These are phyloP conservation scores for Sebastiscus albofasciatus DNA, from an alignment of 2,797 vertebrate genomes.

Conservation along the genomic window DNA sequence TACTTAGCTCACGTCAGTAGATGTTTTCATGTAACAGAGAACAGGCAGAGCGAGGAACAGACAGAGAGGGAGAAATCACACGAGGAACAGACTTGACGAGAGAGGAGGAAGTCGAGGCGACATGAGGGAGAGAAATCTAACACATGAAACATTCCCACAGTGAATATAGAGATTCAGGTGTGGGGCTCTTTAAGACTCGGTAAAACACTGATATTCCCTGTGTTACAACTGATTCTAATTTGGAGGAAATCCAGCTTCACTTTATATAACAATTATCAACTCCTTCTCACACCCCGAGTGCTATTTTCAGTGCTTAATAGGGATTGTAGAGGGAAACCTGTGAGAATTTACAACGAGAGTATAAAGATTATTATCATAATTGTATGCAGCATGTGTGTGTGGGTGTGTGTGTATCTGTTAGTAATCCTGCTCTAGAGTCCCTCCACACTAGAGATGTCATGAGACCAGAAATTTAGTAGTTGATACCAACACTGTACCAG, in stretches of 20 bases:
- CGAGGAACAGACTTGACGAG: background rate
- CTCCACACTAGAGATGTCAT: background rate
- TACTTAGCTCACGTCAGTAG: background rate
- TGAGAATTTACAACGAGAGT: conserved; percentile 37
- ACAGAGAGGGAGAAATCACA: background rate
- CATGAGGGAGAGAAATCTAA: conserved; percentile 19
- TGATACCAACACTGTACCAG: too few relatives aligned
- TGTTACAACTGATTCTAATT: conserved; percentile 55
- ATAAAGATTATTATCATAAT: conserved; percentile 37
- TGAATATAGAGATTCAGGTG: conserved; percentile 17
- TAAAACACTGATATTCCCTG: conserved; percentile 37
- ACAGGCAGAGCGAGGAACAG: background rate
- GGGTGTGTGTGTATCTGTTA: conserved; percentile 1
- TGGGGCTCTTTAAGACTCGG: conserved; percentile 25
- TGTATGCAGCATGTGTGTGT: background rate
- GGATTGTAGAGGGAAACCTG: conserved; percentile 39
- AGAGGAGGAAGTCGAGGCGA: conserved; percentile 1
- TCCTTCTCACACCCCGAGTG: conserved; percentile 40
- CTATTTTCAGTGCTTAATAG: conserved; percentile 46
- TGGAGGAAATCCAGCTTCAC: conserved; percentile 41
- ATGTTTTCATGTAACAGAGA: background rate
- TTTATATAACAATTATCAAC: conserved; percentile 62
- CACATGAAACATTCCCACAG: conserved; percentile 29
- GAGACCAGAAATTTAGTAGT: background rate
- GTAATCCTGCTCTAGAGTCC: background rate